Percentiles rank a stretch among this genome's conserved stretches.
Conservation (phyloP, 1,140 invertebrate genomes). For the Helicoverpa zea region DNA sequence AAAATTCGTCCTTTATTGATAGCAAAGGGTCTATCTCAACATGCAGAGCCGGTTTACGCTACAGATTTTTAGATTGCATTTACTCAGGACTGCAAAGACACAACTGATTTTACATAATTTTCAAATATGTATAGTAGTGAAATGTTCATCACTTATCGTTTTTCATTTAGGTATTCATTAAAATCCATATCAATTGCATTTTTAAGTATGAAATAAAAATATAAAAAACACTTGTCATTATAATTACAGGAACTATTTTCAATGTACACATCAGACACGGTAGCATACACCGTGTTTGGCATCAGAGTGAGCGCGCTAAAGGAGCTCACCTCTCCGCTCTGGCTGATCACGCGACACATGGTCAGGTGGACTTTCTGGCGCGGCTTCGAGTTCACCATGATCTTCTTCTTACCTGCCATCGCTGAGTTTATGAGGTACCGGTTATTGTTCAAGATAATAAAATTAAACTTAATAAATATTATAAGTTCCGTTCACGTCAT, state of each 20-base stretch:
- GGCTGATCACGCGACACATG: slow-evolving; percentile 79
- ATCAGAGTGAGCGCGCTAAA: slow-evolving; percentile 70
- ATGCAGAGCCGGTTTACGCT: too few species aligned
- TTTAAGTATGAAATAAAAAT: too few species aligned
- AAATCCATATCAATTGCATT: too few species aligned
- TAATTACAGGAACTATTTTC: slow-evolving; percentile 72
- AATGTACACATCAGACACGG: slow-evolving; percentile 78
- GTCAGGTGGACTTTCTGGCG: slow-evolving; percentile 86
- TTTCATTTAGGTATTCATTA: too few species aligned
- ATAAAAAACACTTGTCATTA: too few species aligned
- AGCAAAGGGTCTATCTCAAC: too few species aligned
- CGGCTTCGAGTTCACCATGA: slow-evolving; percentile 83
- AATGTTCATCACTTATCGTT: background rate
- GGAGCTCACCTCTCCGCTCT: slow-evolving; percentile 68
- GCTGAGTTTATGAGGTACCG: slow-evolving; percentile 63
- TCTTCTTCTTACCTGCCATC: slow-evolving; percentile 79
- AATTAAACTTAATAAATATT: too few species aligned
- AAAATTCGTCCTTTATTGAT: too few species aligned
- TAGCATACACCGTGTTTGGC: slow-evolving; percentile 74
- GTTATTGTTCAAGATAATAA: background rate
- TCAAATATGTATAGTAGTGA: background rate
- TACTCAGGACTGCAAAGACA: background rate
- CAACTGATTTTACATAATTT: background rate
- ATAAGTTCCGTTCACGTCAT: too few species aligned
- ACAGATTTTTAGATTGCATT: too few species aligned